These are phyloP conservation scores for Percina caprodes DNA, from an alignment of 2,113 vertebrate species.

Conservation along the genomic window DNA sequence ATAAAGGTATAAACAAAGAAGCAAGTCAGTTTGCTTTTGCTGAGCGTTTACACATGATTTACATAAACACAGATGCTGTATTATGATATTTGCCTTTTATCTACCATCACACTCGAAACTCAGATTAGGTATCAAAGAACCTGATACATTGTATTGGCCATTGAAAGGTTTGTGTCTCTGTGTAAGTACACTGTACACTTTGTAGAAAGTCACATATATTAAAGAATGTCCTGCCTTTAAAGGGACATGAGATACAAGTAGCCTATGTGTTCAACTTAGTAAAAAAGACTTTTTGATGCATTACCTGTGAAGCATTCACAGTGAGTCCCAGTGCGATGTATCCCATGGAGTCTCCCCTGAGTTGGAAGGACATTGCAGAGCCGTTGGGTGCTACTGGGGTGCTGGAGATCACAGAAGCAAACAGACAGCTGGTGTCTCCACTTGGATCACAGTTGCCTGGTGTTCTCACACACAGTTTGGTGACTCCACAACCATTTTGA, in stretches of 20 bases:
- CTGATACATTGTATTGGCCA: too few species aligned
- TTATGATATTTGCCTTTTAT: too few species aligned
- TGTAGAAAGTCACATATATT: not conserved
- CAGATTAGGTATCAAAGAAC: too few species aligned
- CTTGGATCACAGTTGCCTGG: constrained; percentile 32
- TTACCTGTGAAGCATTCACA: not conserved
- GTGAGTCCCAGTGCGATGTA: constrained; percentile 63
- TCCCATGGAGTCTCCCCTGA: constrained; percentile 22
- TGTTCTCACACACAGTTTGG: constrained; percentile 50
- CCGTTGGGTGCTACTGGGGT: accelerated
- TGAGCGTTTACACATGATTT: too few species aligned
- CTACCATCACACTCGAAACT: too few species aligned
- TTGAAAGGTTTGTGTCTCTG: not conserved
- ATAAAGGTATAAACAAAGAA: too few species aligned
- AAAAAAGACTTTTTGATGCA: not conserved
- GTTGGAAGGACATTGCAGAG: not conserved
- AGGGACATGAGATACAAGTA: not conserved
- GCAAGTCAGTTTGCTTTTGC: too few species aligned
- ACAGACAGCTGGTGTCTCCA: constrained; percentile 43
- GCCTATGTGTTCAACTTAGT: not conserved
- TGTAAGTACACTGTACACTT: not conserved
- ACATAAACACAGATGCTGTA: too few species aligned
- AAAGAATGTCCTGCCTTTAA: not conserved
- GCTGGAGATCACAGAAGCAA: not conserved
- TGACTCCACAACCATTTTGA: not conserved